A percentile compares a stretch with the other conserved stretches of the same genome.
phyloP scores from a whole-genome alignment of 2,888 invertebrate genomes.

The Cartodere bifasciata region DNA sequence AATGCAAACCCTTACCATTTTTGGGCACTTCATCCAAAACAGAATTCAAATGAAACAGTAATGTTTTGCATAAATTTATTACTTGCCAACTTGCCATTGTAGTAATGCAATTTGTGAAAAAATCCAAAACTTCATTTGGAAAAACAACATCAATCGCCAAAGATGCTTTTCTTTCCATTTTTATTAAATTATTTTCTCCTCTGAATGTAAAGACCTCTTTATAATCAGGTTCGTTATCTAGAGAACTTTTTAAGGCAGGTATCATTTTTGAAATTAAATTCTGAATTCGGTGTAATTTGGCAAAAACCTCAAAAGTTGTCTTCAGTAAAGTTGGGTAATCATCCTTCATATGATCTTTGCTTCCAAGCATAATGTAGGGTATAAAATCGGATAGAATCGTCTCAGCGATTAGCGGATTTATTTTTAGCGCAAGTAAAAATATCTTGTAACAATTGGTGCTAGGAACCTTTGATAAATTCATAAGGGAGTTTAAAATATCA shows the following conservation, averaged over 20 bases:
- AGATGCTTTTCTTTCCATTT: conserved; percentile 6
- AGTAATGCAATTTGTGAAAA: conserved; percentile 25
- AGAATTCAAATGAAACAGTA: conserved; percentile 25
- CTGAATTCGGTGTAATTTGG: conserved; percentile 29
- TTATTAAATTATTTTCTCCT: conserved; percentile 12
- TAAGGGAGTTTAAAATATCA: conserved; percentile 22
- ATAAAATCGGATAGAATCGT: conserved; percentile 22
- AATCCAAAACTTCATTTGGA: conserved; percentile 23
- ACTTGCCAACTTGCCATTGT: conserved; percentile 28
- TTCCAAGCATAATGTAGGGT: conserved; percentile 21
- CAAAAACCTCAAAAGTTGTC: conserved; percentile 27
- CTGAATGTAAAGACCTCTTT: conserved; percentile 16
- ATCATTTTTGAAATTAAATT: conserved; percentile 29
- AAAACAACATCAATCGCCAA: conserved; percentile 21
- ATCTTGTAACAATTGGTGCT: conserved; percentile 22
- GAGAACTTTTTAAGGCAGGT: conserved; percentile 19
- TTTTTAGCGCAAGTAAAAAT: conserved; percentile 21
- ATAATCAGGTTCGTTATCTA: conserved; percentile 12
- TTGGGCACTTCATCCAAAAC: conserved; percentile 18
- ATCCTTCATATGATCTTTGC: conserved; percentile 16
- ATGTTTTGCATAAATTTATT: conserved; percentile 29
- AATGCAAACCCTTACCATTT: conserved; percentile 16
- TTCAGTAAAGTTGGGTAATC: conserved; percentile 24
- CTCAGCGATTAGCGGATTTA: conserved; percentile 29
- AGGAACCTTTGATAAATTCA: conserved; percentile 18